Base-by-base conservation (phyloP, 2,888 invertebrate genomes). In the Hololepta plana region DNA sequence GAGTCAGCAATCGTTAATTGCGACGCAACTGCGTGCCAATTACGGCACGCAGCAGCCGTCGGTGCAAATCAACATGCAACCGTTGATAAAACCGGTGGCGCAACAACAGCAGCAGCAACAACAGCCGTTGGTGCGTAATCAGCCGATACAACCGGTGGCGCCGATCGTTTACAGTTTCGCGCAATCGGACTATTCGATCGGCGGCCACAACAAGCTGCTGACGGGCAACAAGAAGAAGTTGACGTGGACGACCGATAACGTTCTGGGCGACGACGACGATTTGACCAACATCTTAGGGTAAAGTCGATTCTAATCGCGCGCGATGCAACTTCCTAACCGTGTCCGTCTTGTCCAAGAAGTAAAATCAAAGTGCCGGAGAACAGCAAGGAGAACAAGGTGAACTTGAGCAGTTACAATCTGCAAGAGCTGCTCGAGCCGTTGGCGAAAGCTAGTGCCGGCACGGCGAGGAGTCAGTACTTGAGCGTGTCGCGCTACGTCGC, bases 401-500 rank as follows among this genome's bases (percentile, higher is more conserved):
- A 57, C 37, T 52, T 60, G 46, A 57, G 57, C 35, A 53, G 56
- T 30, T 59, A 53, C 34, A 59, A 60, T 38, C 42, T 57, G 19
- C 51, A 55, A 36, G 55, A 55, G 23, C 45, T 55, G 22, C 36
- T 55, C 16, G 52, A 53, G 32, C 53, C 53, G 2, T 35, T 49
- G 32, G 46, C 48, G 10, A 51, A 53, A 40, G 46, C 48, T 8
- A 51, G 46, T 32, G 49, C 47, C 15, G 49, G 47, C 16, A 49
- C 46, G 11, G 73, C 72, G 3, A 80, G 80, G 39, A 75, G 76
- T 41, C 73, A 77, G 35, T 84, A 82, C 55, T 53, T 81, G 35
- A 67, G 70, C 35, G 72, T 79, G 35, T 68, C 80, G 36, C 64
- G 82, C 44, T 82, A 82, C 53, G 67, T 80, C 38, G 72, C 79